These are phyloP conservation scores for Phoenicopterus ruber DNA, from an alignment of 2,113 vertebrate species.

Conservation along the genomic window DNA sequence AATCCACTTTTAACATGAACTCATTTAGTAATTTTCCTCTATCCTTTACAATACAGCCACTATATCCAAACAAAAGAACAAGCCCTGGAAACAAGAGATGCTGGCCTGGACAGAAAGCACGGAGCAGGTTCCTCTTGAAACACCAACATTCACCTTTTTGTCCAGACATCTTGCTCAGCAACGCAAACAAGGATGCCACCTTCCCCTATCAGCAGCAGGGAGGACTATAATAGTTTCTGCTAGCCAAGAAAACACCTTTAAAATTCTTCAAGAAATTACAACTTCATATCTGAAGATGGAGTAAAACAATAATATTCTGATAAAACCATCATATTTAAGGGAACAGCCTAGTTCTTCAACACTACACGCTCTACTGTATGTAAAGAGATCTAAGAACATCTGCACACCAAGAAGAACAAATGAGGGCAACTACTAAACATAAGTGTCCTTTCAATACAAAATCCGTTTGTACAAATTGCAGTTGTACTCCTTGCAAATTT, in stretches of 20 bases:
- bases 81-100: neutral
- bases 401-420: neutral
- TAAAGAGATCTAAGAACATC: neutral
- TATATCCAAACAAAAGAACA: neutral
- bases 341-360: neutral
- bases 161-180: neutral
- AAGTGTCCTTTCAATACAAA: neutral
- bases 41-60: neutral
- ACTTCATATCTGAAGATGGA: neutral
- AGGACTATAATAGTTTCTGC: neutral
- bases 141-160: neutral
- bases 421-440: neutral
- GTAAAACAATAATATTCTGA: neutral
- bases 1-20: neutral
- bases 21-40: neutral
- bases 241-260: neutral
- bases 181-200: neutral
- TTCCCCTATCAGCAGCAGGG: neutral
- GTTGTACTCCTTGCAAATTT: neutral
- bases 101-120: neutral
- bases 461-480: neutral
- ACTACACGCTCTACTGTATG: neutral
- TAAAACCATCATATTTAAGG: neutral
- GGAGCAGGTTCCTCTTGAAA: neutral
- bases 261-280: neutral